phyloP scores from a whole-genome alignment of 2,113 vertebrate genomes.

The Podilymbus podiceps region DNA sequence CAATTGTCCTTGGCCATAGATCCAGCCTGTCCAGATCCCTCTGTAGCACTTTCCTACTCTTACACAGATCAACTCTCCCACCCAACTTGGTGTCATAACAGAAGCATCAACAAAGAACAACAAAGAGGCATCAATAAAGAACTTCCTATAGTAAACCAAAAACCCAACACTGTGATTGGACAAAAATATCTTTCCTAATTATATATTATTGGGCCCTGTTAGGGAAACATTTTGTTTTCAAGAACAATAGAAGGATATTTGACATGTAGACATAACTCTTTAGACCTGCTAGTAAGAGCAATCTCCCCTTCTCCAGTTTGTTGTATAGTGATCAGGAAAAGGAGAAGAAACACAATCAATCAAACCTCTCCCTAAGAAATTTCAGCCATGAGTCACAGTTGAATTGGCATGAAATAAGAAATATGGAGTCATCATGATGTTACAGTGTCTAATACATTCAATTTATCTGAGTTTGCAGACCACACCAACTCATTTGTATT shows the following conservation, averaged over 20 bases:
- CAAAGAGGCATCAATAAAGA: neutral
- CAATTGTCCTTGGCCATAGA: no score
- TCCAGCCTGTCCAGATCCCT: no score
- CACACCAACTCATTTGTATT: neutral
- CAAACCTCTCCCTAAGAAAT: neutral
- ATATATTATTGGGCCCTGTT: neutral
- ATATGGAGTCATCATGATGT: neutral
- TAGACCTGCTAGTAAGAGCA: neutral
- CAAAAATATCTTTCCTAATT: neutral
- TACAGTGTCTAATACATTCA: neutral
- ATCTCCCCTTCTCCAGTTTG: neutral
- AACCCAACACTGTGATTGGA: fast-evolving
- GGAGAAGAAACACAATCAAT: neutral
- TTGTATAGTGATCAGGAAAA: fast-evolving
- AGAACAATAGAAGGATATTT: neutral
- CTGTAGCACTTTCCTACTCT: no score
- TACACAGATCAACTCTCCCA: no score
- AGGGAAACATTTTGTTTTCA: neutral
- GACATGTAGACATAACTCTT: neutral
- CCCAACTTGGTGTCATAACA: no score
- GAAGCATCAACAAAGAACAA: no score
- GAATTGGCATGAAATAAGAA: neutral
- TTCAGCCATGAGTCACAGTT: neutral
- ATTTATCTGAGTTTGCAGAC: neutral
- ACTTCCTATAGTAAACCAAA: neutral